Base-by-base conservation (phyloP, 2,113 vertebrate genomes). In the Bubalus kerabau region DNA sequence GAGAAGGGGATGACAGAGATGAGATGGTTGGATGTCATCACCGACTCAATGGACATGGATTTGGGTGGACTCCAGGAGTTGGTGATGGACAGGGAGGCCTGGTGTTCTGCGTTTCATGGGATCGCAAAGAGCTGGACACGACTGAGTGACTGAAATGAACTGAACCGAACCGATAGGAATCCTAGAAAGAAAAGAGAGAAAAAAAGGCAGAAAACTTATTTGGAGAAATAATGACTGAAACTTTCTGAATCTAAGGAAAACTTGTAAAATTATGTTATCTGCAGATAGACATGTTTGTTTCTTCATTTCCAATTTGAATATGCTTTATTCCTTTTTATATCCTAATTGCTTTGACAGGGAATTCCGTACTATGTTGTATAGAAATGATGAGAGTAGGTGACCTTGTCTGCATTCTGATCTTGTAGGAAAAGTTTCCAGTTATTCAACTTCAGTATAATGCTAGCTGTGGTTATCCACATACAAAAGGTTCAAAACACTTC, bases 71-170 rank as follows among this genome's bases (percentile, higher is more conserved):
- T 17, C 15, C 16, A 32, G 30, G 62, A 64, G 16, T n/a, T 67
- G 7, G 16, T n/a, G 32, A n/a, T n/a, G 32, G 32, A 67, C 16
- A 67, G 32, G 62, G 3, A 67, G 62, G 62, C 62, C 62, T 67
- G 32, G 16, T 0, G 2, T 67, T 15, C 62, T 67, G 30, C 1
- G 0, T 16, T 67, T 67, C 62, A 10, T n/a, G 62, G 32, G 15
- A 67, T 67, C 7, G 0, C 62, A 30, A 62, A 67, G 62, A 67
- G 32, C 10, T n/a, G 32, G 62, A 19, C 62, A 67, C 0, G 8
- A n/a, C 32, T 64, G 32, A 67, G 16, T 0, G 16, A 67, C 16
- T 67, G 62, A n/a, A n/a, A n/a, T n/a, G n/a, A 67, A 64, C 16
- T n/a, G 15, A 67, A n/a, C 62, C n/a, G 32, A 67, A 9, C 7